Conservation (phyloP, 2,113 vertebrate genomes). For the Oriolus oriolus region DNA sequence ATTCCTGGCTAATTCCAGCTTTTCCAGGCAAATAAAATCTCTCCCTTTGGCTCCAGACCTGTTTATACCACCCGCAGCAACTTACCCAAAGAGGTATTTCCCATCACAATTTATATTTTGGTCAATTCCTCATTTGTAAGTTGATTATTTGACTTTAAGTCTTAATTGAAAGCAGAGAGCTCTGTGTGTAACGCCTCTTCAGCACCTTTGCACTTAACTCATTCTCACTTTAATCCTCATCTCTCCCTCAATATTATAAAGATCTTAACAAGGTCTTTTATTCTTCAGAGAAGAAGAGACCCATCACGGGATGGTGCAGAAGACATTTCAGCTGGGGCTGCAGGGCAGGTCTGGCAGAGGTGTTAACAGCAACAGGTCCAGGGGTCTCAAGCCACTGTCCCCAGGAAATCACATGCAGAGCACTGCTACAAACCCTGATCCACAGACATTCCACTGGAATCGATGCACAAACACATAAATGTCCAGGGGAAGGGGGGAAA, state of each 20-base stretch:
- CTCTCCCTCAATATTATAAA: background rate
- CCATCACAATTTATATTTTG: background rate
- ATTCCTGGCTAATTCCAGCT: background rate
- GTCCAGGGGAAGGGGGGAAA: background rate
- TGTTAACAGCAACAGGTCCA: background rate
- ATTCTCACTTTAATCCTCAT: background rate
- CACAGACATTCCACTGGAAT: background rate
- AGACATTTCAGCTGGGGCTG: background rate
- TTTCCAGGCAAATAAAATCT: background rate
- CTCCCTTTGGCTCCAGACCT: background rate
- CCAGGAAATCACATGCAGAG: background rate
- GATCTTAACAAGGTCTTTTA: background rate
- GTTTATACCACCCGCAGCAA: background rate
- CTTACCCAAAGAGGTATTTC: background rate
- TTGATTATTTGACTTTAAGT: background rate
- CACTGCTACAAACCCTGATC: background rate
- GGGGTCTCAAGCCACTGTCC: background rate
- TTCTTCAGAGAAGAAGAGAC: background rate
- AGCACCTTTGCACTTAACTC: background rate
- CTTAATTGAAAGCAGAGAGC: background rate
- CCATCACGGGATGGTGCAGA: fast-evolving
- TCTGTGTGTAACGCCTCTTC: background rate
- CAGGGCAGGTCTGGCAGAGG: background rate
- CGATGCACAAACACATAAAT: background rate
- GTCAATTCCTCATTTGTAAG: background rate